Base-by-base conservation (phyloP, 2,888 invertebrate species). In the Diadromus collaris region DNA sequence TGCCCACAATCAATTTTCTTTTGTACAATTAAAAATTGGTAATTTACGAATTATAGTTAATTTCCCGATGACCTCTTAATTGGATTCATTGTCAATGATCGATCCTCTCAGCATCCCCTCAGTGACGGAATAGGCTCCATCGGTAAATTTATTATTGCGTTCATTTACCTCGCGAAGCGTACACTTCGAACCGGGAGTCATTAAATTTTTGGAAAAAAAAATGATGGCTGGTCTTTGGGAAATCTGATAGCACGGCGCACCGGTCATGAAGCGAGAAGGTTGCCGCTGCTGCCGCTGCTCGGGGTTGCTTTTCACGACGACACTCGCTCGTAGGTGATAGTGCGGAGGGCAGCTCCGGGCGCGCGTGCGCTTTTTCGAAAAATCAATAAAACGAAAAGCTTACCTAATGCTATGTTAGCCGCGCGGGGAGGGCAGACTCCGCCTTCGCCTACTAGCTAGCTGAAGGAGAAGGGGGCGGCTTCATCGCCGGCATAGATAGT, bases 371-470 rank as follows among this genome's bases (percentile, higher is more conserved):
- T 90, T 90, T 90, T 90, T 88, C 88, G 89, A 91, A 91, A 91
- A 91, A 91, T 91, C 90, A 90, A 91, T 91, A 91, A 91, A 91
- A 90, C 88, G 90, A 90, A 90, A 90, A 90, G 90, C 90, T 90
- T 90, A 88, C 88, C 89, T 90, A 89, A 90, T 89, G 89, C 89
- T 88, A 86, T 86, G 89, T 88, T 87, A 88, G 75, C 88, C 79
- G 82, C 81, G 74, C 54, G 76, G 76, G 83, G 75, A 83, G 85
- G 87, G 87, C 86, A 89, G 89, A 89, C 90, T 90, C 90, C 90
- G 90, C 90, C 90, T 90, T 90, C 90, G 86, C 87, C 89, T 89
- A 90, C 86, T 89, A 88, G 88, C 86, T 86, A 85, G 56, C 63
- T 69, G 69, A 63, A 63, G 76, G 73, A 77, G 76, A 78, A 76